phyloP scores from a whole-genome alignment of 2,113 vertebrate genomes.

The Pan troglodytes region NHGRI_mPanTro3-v2.1_pri NC_072419.2:59090001-59090500 shows the following conservation, averaged over 20 bases:
- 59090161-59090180: neutral
- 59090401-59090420: neutral
- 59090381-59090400: neutral
- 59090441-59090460: neutral
- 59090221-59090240: neutral
- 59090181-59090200: neutral
- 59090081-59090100: neutral
- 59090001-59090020: neutral
- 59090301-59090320: accelerated
- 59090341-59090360: neutral
- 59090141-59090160: neutral
- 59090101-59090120: neutral
- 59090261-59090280: neutral
- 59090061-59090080: neutral
- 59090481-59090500: neutral
- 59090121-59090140: neutral
- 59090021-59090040: neutral
- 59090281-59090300: neutral
- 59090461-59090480: neutral
- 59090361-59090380: neutral
- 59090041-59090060: neutral
- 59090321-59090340: neutral
- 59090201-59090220: neutral
- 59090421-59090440: neutral
- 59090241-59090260: neutral